These are phyloP conservation scores for Rhodinocichla rosea DNA, from an alignment of 2,113 vertebrate genomes.

Conservation along the genomic window DNA sequence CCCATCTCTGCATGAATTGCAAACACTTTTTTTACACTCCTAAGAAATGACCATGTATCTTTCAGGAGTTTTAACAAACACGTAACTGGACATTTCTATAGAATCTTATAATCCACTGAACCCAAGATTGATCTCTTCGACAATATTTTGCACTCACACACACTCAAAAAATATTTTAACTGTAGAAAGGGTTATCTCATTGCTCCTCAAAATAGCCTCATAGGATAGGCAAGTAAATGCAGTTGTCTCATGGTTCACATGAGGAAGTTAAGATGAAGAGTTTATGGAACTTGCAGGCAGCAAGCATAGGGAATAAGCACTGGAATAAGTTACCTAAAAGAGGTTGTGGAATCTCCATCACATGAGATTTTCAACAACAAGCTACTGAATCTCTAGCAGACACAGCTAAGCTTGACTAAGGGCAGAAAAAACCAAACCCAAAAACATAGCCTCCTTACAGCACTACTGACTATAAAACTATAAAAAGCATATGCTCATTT, in stretches of 20 bases:
- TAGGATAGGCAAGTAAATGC: background rate
- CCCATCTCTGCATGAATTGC: background rate
- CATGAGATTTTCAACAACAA: background rate
- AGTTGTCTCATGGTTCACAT: background rate
- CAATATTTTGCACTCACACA: background rate
- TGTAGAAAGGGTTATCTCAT: background rate
- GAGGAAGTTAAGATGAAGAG: background rate
- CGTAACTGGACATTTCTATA: background rate
- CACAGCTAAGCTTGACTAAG: background rate
- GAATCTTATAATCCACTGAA: background rate
- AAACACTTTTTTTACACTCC: background rate
- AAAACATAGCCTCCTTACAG: background rate
- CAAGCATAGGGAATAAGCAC: background rate
- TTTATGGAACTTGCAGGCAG: background rate
- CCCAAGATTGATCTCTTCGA: background rate
- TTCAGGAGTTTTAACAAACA: background rate
- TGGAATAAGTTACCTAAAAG: background rate
- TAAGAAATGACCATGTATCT: background rate
- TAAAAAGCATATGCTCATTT: rapidly evolving
- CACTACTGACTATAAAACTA: background rate
- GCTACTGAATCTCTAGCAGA: background rate
- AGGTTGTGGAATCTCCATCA: background rate
- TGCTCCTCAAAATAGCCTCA: background rate
- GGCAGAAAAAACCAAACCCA: background rate
- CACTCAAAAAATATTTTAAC: background rate